These are phyloP conservation scores for Drosophila testacea DNA, from an alignment of 2,888 invertebrate genomes.

Conservation along the genomic window DNA sequence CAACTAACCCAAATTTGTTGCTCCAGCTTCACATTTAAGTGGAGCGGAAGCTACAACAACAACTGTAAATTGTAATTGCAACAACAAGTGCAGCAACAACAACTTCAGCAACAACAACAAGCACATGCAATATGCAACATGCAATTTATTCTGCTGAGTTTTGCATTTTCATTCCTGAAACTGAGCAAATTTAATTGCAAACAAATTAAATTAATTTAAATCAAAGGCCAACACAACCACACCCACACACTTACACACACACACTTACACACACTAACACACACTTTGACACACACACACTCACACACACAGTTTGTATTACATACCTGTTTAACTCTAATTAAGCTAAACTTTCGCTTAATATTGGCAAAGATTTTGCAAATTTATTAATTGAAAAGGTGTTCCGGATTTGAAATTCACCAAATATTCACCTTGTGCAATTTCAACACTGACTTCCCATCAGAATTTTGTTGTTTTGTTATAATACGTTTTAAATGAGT, in stretches of 20 bases:
- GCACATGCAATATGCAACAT: background rate
- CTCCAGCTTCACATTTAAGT: constrained; percentile 43
- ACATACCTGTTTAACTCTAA: constrained; percentile 2
- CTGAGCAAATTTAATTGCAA: constrained; percentile 52
- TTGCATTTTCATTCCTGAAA: constrained; percentile 10
- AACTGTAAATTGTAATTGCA: constrained; percentile 9
- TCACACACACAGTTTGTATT: background rate
- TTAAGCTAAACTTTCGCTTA: constrained; percentile 1
- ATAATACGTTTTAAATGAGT: no score
- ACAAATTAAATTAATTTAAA: constrained; percentile 21
- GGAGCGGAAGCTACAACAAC: constrained; percentile 64
- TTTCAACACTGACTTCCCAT: no score
- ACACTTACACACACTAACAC: background rate
- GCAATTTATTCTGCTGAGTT: constrained; percentile 22
- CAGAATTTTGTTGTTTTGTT: no score
- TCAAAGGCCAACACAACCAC: background rate
- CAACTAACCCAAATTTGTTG: constrained; percentile 58
- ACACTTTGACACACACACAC: background rate
- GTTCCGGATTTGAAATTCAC: background rate
- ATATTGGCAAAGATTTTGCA: background rate
- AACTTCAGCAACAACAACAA: constrained; percentile 16
- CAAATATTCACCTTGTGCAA: background rate
- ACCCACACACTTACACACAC: background rate
- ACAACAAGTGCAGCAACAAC: background rate
- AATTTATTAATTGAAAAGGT: background rate